Evolutionary conservation across 2,888 invertebrate species (phyloP).

Genomic region (Cheilosia pagana): DNA sequence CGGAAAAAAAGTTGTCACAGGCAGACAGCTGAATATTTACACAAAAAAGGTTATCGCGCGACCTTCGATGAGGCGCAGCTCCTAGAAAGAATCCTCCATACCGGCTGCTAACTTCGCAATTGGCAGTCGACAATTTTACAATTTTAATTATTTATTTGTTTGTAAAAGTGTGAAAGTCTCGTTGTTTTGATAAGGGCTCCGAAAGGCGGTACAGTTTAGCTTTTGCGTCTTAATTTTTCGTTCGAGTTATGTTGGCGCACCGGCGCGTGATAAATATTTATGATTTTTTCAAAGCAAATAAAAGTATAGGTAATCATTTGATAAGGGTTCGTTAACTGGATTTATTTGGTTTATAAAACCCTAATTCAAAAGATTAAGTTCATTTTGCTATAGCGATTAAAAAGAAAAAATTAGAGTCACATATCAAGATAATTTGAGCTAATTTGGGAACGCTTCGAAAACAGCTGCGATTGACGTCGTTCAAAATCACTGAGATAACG

Average conservation of each 20-base stretch:
- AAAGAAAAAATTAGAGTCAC: neutral
- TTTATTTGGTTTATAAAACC: neutral
- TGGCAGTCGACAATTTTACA: conserved; percentile 20
- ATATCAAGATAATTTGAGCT: conserved; percentile 1
- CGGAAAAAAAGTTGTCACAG: neutral
- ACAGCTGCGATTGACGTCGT: conserved; percentile 9
- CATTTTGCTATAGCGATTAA: no score
- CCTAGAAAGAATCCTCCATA: neutral
- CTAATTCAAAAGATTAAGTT: no score
- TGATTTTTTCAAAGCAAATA: conserved; percentile 18
- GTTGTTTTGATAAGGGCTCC: conserved; percentile 29
- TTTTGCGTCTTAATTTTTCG: conserved; percentile 47
- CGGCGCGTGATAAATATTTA: conserved; percentile 15
- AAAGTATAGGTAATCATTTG: conserved; percentile 16
- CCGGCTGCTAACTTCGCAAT: conserved; percentile 31
- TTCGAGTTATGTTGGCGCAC: conserved; percentile 13
- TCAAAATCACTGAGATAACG: conserved; percentile 15
- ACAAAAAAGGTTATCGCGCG: conserved; percentile 43
- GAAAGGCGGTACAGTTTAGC: conserved; percentile 3
- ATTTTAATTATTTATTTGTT: conserved; percentile 12
- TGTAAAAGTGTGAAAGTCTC: conserved; percentile 9
- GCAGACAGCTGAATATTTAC: conserved; percentile 1
- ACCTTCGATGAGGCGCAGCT: conserved; percentile 23
- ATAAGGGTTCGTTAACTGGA: neutral
- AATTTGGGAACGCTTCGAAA: conserved; percentile 35